Base-by-base conservation (phyloP, 1,140 invertebrate species). In the Drosophila watanabei region DNA sequence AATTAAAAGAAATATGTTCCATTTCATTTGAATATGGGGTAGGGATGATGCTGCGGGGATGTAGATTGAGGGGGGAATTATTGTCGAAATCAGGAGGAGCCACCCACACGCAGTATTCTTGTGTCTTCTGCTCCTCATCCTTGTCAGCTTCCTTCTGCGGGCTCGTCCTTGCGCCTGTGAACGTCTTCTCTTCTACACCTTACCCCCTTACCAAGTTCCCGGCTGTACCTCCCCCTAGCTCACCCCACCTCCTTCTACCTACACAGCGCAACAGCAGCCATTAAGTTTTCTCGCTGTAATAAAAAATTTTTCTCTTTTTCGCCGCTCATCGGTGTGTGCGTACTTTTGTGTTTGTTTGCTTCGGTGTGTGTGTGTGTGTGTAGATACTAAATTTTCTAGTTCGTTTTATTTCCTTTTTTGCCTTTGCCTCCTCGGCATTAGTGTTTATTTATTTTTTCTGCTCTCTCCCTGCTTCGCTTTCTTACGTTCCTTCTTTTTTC, bases 361-460 rank as follows among this genome's bases (percentile, higher is more conserved):
- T 66, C 30, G 63, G 48, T 72, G 16, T 49, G 62, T 61, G 37
- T 84, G 49, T 85, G 45, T 81, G 61, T 85, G 79, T 90, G 79
- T 90, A 91, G 87, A 91, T 90, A 90, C 86, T 90, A 90, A 91
- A 90, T 90, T 90, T 90, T 90, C 87, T 90, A 90, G 86, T 90
- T 90, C 83, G 70, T 85, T 78, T 72, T 89, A 85, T 89, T 86
- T 75, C 76, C 70, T 69, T 80, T 52, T 73, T 73, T 85, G 61
- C 70, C 70, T 78, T 82, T 83, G 63, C 76, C 68, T 79, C 84
- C 68, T 79, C 76, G 80, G 86, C 82, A 90, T 90, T 90, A 90
- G 86, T 90, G 86, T 86, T 90, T 90, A 86, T 90, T 89, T 79
- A 70, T 79, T 79, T 79, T 79, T 89, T 88, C 75, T 83, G 60